Evolutionary conservation across 2,113 vertebrate genomes (phyloP), one percentile per base, ranked within the genome.

Genomic region (Pavo muticus): DNA sequence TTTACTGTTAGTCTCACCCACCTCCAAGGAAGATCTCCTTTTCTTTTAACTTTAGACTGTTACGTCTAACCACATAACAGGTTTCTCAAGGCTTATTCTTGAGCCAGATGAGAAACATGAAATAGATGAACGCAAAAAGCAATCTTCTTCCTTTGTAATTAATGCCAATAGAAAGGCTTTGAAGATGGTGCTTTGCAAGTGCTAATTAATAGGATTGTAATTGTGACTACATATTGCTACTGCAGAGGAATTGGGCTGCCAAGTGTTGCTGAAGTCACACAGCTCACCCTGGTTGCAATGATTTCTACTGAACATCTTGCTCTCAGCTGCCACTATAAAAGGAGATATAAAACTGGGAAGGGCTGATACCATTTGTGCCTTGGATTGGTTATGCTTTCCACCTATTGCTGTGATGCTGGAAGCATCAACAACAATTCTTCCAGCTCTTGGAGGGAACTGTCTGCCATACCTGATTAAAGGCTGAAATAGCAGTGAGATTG

Each of bases 281-380:
- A 0, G 25, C 56, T 81, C 37, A 15, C 30, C 29, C 13, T 60
- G 77, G 35, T 42, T 84, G 65, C 32, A 67, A 74, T 60, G 0
- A 14, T 11, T 45, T 47, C 48, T 47, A 70, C 61, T 84, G 65
- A 93, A 37, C 84, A 91, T 95, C 82, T 94, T 96, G 91, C 91
- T 93, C 74, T 96, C 93, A 91, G 93, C 93, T 95, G 91, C 93
- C 87, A 87, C 78, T 13, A 70, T 85, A 52, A 79, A 63, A 95
- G 90, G 82, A 94, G 85, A 76, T 82, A 9, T n/a, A 44, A 85
- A 95, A 78, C 67, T 87, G 84, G 44, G 63, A 72, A 75, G 77
- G 68, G 65, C 32, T 39, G 56, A 23, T 56, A 4, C 5, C 12
- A 35, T 71, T n/a, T 75, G 56, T 87, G 70, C 52, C 47, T 95